phyloP scores from a whole-genome alignment of 1,140 invertebrate genomes.

The Macrotrachela quadricornifera region DNA sequence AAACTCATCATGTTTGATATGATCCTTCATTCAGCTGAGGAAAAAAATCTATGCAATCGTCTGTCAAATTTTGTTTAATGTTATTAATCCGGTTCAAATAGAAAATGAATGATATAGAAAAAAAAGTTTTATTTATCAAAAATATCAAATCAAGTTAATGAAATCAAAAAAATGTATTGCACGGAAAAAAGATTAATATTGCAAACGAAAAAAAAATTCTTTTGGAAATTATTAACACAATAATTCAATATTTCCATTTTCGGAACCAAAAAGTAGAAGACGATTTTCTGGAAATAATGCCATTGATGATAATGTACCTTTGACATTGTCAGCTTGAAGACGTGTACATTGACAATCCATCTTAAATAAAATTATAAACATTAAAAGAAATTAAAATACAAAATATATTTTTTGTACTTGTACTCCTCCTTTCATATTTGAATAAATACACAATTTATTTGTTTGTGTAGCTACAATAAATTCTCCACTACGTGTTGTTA shows the following conservation, averaged over 20 bases:
- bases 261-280: conserved; percentile 61
- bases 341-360: conserved; percentile 58
- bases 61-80: no score
- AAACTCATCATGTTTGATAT: no score
- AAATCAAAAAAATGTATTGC: no score
- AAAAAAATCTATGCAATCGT: no score
- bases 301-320: conserved; percentile 68
- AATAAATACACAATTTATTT: neutral
- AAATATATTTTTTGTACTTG: neutral
- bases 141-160: no score
- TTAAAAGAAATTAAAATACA: neutral
- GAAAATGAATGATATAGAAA: no score
- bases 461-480: conserved; percentile 44
- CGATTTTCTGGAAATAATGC: conserved; percentile 64
- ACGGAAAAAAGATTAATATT: no score
- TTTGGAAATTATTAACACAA: conserved; percentile 39
- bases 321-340: conserved; percentile 63
- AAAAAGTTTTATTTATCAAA: no score
- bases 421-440: neutral
- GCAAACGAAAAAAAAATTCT: no score
- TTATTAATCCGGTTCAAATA: no score
- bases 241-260: conserved; percentile 62
- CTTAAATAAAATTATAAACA: conserved; percentile 24
- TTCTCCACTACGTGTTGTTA: conserved; percentile 54
- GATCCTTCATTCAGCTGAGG: no score